phyloP scores from a whole-genome alignment of 2,888 invertebrate genomes.

The Ophion ventricosus region DNA sequence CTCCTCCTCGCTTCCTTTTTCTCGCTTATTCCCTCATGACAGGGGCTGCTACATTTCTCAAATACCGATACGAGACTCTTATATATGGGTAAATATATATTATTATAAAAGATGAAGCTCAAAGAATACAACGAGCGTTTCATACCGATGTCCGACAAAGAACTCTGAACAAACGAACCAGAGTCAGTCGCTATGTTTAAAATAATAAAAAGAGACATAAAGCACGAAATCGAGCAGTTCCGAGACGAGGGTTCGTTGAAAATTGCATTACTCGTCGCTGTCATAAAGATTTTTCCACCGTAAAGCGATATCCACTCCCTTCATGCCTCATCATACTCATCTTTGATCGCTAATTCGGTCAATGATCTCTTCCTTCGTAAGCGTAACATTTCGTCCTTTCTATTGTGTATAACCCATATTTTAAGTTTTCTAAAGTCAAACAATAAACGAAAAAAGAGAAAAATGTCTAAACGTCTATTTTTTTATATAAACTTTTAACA shows the following conservation, averaged over 20 bases:
- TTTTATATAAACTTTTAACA: no score
- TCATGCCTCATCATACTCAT: background rate
- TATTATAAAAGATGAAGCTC: background rate
- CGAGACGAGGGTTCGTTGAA: background rate
- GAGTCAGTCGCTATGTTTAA: background rate
- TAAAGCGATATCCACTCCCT: background rate
- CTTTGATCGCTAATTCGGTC: no score
- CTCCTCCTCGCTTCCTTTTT: conserved; percentile 18
- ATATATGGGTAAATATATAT: background rate
- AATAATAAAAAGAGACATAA: background rate
- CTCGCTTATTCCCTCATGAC: conserved; percentile 9
- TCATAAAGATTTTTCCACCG: background rate
- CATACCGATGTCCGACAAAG: background rate
- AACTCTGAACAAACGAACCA: background rate
- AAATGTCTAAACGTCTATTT: no score
- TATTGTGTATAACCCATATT: no score
- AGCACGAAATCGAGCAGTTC: background rate
- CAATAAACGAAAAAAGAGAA: no score
- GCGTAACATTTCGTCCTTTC: no score
- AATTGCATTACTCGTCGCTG: background rate
- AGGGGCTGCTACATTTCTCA: background rate
- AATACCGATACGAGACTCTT: conserved; percentile 18
- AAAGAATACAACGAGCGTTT: background rate
- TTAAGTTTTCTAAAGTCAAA: no score
- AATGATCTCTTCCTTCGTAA: no score